Evolutionary conservation across 2,797 vertebrate genomes (phyloP).

Genomic region (Varecia variegata): DNA sequence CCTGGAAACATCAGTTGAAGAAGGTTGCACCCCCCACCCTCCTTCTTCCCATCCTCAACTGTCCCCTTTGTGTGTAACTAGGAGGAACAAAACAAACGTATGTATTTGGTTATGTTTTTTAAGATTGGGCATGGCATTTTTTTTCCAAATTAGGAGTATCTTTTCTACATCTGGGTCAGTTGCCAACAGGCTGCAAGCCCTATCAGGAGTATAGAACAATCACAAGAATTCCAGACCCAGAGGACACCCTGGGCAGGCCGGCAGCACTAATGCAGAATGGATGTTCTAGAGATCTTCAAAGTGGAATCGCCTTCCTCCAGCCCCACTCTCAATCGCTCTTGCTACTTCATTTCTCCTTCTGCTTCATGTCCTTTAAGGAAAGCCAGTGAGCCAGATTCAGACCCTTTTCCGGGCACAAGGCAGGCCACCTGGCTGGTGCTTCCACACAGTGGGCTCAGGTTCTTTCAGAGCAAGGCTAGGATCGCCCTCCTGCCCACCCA

Average conservation of each 20-base stretch:
- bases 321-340: not conserved
- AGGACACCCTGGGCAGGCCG: no score
- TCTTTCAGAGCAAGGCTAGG: not conserved
- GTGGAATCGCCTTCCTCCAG: not conserved
- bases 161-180: not conserved
- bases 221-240: not conserved
- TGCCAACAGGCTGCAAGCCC: not conserved
- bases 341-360: not conserved
- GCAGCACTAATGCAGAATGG: not conserved
- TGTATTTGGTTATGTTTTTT: not conserved
- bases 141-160: not conserved
- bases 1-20: not conserved
- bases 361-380: not conserved
- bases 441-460: not conserved
- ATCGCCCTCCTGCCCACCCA: not conserved
- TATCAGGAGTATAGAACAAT: not conserved
- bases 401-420: not conserved
- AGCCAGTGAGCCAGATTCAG: not conserved
- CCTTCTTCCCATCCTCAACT: not conserved
- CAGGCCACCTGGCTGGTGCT: not conserved
- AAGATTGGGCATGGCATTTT: not conserved
- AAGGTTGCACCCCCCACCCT: not conserved
- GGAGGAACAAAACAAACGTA: not conserved
- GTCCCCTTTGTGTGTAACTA: not conserved
- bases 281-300: not conserved